Base-by-base conservation (phyloP, 2,797 vertebrate species). In the Poliocrania exsul region DNA sequence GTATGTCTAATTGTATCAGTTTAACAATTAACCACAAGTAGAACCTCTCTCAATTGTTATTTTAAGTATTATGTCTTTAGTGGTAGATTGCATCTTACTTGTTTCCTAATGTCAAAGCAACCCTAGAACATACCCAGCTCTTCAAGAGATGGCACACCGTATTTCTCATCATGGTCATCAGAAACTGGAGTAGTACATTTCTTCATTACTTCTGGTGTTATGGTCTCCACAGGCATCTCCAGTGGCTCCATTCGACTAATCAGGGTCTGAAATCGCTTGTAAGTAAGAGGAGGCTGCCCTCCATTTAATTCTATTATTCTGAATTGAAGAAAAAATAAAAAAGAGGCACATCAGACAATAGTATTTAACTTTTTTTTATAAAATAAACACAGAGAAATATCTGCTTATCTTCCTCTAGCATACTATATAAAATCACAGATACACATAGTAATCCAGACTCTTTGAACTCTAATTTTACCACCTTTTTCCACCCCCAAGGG, bases 221-320 rank as follows among this genome's bases (percentile, higher is more conserved):
- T 99, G 49, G 98, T 98, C 87, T 99, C 99, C 11, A 98, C 98
- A 24, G 99, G 99, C 37, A 98, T 96, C 96, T 99, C 99, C 92
- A 99, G 97, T 1, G 98, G 96, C 12, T 99, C 99, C 99, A 99
- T 99, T 85, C 98, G 98, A 86, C 99, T 99, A 97, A 99, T 99
- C 5, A 99, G 97, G 42, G 98, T 99, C 98, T 99, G 99, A 97
- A 99, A 99, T 89, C 99, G 97, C 97, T 99, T 99, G 94, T 99
- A 99, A 54, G 99, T 99, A 90, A 99, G 98, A 92, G 99, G 99
- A 3, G 99, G 99, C 88, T 99, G 99, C 28, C 99, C 99, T 69
- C 99, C 99, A 73, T 99, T 99, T 79, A 99, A 90, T 97, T 99
- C 99, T 96, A 99, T 99, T 97, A 99, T 99, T 98, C 99, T 99